phyloP scores from a whole-genome alignment of 2,113 vertebrate species.

The Alethe castanea region DNA sequence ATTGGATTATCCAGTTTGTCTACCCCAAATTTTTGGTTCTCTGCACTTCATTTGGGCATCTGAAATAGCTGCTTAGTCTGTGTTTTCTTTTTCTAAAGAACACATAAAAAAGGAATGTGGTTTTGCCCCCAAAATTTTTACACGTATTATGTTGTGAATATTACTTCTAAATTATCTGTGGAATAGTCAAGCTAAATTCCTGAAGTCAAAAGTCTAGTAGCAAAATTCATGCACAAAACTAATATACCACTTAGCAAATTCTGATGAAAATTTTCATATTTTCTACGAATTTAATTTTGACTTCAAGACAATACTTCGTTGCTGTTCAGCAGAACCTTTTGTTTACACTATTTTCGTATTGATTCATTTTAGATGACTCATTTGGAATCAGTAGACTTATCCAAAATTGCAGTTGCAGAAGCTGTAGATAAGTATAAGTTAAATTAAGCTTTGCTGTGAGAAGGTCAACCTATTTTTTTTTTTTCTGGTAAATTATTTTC shows the following conservation, averaged over 20 bases:
- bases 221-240: background rate
- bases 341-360: background rate
- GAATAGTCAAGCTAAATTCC: background rate
- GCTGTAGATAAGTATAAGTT: background rate
- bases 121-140: background rate
- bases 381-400: background rate
- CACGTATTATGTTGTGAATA: background rate
- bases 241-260: background rate
- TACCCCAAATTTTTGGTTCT: background rate
- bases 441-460: background rate
- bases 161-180: background rate
- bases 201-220: background rate
- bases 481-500: background rate
- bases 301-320: background rate
- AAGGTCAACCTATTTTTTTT: background rate
- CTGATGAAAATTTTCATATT: background rate
- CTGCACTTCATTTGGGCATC: background rate
- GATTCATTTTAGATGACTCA: background rate
- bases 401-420: background rate
- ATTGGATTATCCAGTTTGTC: background rate
- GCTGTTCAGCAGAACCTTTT: background rate
- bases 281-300: background rate
- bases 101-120: background rate
- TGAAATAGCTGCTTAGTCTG: background rate
- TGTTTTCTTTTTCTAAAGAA: background rate